These are phyloP conservation scores for Austrofundulus limnaeus DNA, from an alignment of 2,113 vertebrate species.

Conservation along the genomic window DNA sequence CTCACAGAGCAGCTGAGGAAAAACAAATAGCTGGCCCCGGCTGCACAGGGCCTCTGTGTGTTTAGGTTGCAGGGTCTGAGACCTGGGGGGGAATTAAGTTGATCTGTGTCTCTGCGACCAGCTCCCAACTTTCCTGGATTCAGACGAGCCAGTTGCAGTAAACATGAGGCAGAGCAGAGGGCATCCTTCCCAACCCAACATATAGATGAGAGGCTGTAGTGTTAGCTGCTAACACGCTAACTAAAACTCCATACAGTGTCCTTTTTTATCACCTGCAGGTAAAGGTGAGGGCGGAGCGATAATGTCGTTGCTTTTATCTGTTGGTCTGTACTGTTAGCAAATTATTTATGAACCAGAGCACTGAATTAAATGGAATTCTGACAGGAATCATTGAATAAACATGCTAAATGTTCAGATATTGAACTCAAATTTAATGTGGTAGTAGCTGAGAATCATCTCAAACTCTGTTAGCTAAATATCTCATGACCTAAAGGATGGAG, in stretches of 20 bases:
- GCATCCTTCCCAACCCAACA: constrained; percentile 53
- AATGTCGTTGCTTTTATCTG: too few species aligned
- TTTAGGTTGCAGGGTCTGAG: constrained; percentile 60
- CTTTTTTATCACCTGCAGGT: background rate
- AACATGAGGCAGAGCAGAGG: constrained; percentile 45
- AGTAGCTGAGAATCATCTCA: too few species aligned
- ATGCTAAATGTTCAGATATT: too few species aligned
- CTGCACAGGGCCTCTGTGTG: constrained; percentile 76
- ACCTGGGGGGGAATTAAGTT: constrained; percentile 64
- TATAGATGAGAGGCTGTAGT: constrained; percentile 27
- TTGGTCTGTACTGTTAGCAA: too few species aligned
- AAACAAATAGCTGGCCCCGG: constrained; percentile 73
- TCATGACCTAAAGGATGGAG: too few species aligned
- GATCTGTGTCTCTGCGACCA: constrained; percentile 63
- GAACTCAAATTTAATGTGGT: too few species aligned
- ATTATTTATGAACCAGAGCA: too few species aligned
- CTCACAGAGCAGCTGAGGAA: constrained; percentile 69
- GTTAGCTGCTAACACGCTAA: background rate
- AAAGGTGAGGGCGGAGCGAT: too few species aligned
- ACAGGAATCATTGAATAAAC: too few species aligned
- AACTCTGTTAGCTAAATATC: too few species aligned
- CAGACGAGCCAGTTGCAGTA: constrained; percentile 64
- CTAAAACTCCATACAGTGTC: constrained; percentile 2
- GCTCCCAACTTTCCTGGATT: constrained; percentile 69
- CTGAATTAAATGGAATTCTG: too few species aligned